These are phyloP conservation scores for Eleutherodactylus coqui DNA, from an alignment of 2,797 vertebrate genomes.

Conservation along the genomic window DNA sequence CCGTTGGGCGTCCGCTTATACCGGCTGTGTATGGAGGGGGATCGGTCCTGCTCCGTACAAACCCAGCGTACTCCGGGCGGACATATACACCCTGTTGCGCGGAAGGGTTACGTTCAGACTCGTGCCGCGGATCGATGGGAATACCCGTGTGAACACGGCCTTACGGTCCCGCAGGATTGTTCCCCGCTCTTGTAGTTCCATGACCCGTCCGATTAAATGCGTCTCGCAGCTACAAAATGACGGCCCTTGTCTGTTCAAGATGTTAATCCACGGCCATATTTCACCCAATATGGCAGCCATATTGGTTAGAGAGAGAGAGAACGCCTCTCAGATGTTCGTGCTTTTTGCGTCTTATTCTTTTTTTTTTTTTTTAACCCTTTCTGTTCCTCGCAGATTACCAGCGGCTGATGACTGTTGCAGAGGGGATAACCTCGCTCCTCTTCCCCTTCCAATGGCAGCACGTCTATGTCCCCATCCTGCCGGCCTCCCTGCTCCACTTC, in stretches of 20 bases:
- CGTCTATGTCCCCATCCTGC: conserved; percentile 95
- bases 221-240: neutral
- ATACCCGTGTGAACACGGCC: too few species aligned
- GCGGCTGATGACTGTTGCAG: conserved; percentile 93
- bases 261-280: neutral
- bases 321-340: neutral
- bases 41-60: too few species aligned
- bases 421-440: conserved; percentile 89
- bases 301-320: too few species aligned
- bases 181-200: too few species aligned
- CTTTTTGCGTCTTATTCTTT: too few species aligned
- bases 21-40: too few species aligned
- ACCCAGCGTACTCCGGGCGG: too few species aligned
- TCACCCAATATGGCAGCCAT: neutral
- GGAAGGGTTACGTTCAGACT: too few species aligned
- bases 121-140: too few species aligned
- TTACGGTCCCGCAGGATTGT: too few species aligned
- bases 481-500: conserved; percentile 91
- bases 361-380: neutral
- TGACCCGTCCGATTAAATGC: neutral
- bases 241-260: neutral
- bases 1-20: too few species aligned
- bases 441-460: conserved; percentile 99
- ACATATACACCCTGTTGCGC: too few species aligned
- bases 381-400: conserved; percentile 87